phyloP scores from a whole-genome alignment of 2,797 vertebrate species.

The Megalops cyprinoides region DNA sequence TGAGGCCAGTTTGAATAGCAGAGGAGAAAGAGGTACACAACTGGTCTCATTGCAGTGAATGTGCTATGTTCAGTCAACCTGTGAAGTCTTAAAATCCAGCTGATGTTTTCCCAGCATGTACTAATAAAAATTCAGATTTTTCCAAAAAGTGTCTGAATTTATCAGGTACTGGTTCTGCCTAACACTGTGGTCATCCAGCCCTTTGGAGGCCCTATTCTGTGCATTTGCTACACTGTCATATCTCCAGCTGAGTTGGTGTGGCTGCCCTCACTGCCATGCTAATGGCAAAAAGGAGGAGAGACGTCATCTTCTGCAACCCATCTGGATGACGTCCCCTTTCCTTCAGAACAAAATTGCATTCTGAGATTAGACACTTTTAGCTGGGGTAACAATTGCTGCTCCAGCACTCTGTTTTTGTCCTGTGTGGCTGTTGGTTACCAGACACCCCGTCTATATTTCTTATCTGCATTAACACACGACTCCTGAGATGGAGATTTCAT shows the following conservation, averaged over 20 bases:
- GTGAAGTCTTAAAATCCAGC: not conserved
- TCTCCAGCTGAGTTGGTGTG: not conserved
- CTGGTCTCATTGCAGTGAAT: not conserved
- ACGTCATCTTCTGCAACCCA: not conserved
- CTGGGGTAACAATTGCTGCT: not conserved
- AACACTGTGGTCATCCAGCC: not conserved
- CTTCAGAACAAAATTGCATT: not conserved
- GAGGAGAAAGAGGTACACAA: not conserved
- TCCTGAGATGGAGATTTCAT: slow-evolving; percentile 34
- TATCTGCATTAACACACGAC: slow-evolving; percentile 41
- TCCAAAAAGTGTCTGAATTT: not conserved
- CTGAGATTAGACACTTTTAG: not conserved
- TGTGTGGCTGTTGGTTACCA: slow-evolving; percentile 2
- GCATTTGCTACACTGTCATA: not conserved
- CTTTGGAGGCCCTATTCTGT: slow-evolving; percentile 3
- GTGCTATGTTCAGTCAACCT: not conserved
- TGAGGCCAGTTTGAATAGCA: not conserved
- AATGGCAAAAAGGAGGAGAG: not conserved
- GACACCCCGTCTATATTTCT: slow-evolving; percentile 28
- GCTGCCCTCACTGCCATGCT: not conserved
- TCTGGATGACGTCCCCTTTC: not conserved
- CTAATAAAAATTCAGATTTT: not conserved
- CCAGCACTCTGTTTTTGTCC: slow-evolving; percentile 9
- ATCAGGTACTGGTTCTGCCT: not conserved
- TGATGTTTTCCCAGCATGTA: not conserved